These are phyloP conservation scores for Tetragnatha montana DNA, from an alignment of 2,888 invertebrate genomes.

Conservation along the genomic window DNA sequence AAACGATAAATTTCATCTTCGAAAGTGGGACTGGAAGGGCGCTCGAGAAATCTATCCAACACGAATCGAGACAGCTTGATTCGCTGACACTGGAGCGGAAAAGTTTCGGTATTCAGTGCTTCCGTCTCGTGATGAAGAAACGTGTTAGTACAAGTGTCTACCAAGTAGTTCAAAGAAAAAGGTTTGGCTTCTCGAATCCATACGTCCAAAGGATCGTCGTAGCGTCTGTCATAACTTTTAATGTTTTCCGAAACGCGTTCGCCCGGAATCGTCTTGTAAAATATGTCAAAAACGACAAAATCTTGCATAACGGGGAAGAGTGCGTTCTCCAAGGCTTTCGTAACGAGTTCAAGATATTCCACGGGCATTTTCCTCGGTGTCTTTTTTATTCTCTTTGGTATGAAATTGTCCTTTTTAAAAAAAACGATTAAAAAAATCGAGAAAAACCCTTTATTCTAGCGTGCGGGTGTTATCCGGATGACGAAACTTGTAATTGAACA, in stretches of 20 bases:
- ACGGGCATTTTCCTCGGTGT: background rate
- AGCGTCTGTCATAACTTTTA: background rate
- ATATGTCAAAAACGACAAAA: slow-evolving; percentile 21
- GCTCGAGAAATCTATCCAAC: background rate
- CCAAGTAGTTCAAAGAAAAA: background rate
- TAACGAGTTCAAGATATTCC: background rate
- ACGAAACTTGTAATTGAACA: no score
- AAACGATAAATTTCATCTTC: slow-evolving; percentile 41
- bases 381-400: no score
- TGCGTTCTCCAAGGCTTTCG: background rate
- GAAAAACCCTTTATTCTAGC: no score
- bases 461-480: no score
- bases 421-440: no score
- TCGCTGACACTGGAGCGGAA: background rate
- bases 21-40: background rate
- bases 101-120: background rate
- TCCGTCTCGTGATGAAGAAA: background rate
- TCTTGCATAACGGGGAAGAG: background rate
- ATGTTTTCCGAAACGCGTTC: background rate
- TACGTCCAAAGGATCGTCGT: background rate
- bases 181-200: background rate
- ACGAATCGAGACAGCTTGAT: background rate
- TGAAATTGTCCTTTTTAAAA: no score
- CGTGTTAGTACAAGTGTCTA: background rate
- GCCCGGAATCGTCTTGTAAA: slow-evolving; percentile 10